Conservation (phyloP, 2,797 vertebrate genomes). For the Megaceryle alcyon region DNA sequence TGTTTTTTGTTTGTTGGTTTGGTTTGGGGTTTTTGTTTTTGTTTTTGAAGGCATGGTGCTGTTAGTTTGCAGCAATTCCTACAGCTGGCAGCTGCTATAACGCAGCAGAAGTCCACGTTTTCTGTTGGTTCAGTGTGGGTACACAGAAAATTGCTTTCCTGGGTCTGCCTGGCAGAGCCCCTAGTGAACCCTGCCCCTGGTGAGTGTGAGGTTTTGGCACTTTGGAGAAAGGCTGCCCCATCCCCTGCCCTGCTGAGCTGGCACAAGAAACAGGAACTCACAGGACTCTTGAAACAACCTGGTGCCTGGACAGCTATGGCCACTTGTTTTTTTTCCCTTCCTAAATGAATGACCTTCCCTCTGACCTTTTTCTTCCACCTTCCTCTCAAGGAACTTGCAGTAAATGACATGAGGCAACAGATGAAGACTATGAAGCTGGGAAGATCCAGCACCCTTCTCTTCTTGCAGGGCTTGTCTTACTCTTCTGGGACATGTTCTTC, state of each 20-base stretch:
- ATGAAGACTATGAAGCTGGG: neutral
- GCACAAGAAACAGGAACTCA: neutral
- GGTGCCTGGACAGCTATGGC: neutral
- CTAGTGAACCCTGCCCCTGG: fast-evolving
- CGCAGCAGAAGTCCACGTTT: neutral
- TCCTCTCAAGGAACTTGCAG: neutral
- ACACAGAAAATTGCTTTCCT: neutral
- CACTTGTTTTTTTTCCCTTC: neutral
- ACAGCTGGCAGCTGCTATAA: neutral
- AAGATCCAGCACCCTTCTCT: neutral
- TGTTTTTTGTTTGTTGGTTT: too few species aligned
- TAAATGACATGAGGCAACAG: neutral
- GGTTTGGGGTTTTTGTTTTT: neutral
- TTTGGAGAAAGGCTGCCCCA: neutral
- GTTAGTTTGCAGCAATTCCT: neutral
- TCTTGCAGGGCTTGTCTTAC: neutral
- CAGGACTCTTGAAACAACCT: neutral
- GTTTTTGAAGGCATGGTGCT: neutral
- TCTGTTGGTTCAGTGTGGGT: neutral
- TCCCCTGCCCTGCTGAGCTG: neutral
- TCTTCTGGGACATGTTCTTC: neutral
- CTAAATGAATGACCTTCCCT: neutral
- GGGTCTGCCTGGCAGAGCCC: neutral
- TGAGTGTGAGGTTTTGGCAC: neutral
- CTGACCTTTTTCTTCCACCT: neutral